A percentile compares a stretch with the other conserved stretches of the same genome.
These are phyloP conservation scores for Sarcophaga carnaria DNA, from an alignment of 2,888 invertebrate species.

Conservation along the genomic window DNA sequence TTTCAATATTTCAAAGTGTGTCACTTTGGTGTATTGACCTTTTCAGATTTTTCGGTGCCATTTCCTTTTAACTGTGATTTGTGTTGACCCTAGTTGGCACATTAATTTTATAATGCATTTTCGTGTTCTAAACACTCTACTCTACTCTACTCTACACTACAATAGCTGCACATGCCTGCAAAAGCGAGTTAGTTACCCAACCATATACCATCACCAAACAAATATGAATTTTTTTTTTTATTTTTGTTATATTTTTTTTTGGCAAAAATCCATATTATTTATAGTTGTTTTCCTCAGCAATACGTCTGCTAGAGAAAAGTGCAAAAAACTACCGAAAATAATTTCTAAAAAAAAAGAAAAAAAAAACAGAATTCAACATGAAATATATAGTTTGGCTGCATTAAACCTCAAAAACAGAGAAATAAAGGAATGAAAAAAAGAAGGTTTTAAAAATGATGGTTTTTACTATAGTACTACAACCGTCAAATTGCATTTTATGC, in stretches of 20 bases:
- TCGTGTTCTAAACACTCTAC: neutral
- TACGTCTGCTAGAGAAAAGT: constrained; percentile 44
- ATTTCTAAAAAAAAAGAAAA: neutral
- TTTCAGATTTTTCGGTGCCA: constrained; percentile 2
- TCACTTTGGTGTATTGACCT: constrained; percentile 47
- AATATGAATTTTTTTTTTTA: constrained; percentile 1
- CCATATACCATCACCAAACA: neutral
- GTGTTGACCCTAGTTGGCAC: constrained; percentile 68
- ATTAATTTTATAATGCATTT: constrained; percentile 61
- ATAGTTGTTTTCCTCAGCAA: constrained; percentile 53
- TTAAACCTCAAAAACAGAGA: constrained; percentile 13
- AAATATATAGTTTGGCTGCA: constrained; percentile 11
- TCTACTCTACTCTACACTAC: neutral
- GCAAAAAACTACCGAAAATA: constrained; percentile 1
- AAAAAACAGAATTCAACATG: constrained; percentile 10
- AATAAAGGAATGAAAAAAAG: neutral
- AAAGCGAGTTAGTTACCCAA: neutral
- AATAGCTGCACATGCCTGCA: neutral
- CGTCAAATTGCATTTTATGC: constrained; percentile 62
- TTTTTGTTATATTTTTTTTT: constrained; percentile 40
- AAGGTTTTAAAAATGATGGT: neutral
- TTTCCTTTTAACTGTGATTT: constrained; percentile 51
- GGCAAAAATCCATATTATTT: constrained; percentile 67
- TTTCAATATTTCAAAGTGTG: neutral
- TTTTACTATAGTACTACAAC: constrained; percentile 2